Percentiles rank a stretch among this genome's conserved stretches.
Evolutionary conservation across 2,888 invertebrate genomes (phyloP).

Genomic region (Diplazon laetatorius): DNA sequence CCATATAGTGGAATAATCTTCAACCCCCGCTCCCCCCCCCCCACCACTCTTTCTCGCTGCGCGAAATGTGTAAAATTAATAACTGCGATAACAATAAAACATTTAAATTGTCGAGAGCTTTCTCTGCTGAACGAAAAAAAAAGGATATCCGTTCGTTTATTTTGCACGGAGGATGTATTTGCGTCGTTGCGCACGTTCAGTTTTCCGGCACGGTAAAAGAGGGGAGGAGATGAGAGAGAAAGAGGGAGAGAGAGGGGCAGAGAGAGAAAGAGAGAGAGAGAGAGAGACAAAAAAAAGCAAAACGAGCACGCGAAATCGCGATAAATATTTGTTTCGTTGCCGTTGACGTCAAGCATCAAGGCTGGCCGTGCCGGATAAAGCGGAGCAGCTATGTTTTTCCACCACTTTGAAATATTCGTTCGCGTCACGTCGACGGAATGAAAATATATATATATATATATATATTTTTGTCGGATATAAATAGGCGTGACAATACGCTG

Average conservation of each 20-base stretch:
- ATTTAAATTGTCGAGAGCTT: conserved; percentile 7
- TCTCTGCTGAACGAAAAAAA: conserved; percentile 26
- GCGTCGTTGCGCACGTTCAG: conserved; percentile 29
- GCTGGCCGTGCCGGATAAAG: conserved; percentile 1
- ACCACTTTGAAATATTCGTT: conserved; percentile 33
- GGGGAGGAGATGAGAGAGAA: background rate
- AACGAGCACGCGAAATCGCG: conserved; percentile 16
- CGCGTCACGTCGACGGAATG: conserved; percentile 15
- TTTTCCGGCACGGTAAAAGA: background rate
- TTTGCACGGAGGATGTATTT: conserved; percentile 30
- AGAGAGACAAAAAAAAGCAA: background rate
- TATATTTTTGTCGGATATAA: conserved; percentile 46
- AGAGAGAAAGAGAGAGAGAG: background rate
- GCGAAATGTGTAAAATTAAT: too few species aligned
- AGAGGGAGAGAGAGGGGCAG: background rate
- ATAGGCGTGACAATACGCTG: conserved; percentile 36
- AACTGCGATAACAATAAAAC: conserved; percentile 33
- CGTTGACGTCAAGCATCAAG: conserved; percentile 13
- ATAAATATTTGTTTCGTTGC: conserved; percentile 50
- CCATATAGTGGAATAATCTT: too few species aligned
- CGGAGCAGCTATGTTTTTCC: conserved; percentile 26
- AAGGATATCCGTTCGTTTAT: conserved; percentile 52
- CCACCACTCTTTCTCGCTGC: too few species aligned
- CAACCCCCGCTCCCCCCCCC: too few species aligned
- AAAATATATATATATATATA: too few species aligned